Evolutionary conservation across 1,140 invertebrate genomes (phyloP).

Genomic region (Megathymus violae): DNA sequence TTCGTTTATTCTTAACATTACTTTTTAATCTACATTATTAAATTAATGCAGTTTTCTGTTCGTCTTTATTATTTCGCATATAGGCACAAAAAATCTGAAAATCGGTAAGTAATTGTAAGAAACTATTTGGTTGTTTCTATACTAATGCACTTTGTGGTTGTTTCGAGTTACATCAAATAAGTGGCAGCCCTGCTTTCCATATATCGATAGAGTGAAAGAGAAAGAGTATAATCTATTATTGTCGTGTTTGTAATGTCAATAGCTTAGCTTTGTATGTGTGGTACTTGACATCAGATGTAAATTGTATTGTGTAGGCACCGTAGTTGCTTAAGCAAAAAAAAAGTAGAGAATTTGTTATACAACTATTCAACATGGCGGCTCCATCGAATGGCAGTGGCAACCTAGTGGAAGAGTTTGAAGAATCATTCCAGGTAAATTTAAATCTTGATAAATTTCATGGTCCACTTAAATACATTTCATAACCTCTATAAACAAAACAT

Average conservation of each 20-base stretch:
- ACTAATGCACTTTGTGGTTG: no score
- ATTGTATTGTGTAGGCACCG: neutral
- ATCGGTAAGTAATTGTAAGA: no score
- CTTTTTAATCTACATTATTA: no score
- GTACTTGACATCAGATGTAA: neutral
- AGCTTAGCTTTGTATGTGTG: neutral
- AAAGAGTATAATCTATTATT: neutral
- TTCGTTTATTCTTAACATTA: no score
- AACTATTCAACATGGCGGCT: constrained; percentile 86
- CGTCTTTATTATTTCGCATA: no score
- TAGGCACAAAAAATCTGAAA: no score
- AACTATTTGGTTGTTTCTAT: no score
- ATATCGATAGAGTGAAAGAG: constrained; percentile 15
- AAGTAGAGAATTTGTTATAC: neutral
- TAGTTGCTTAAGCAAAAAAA: neutral
- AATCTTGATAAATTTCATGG: constrained; percentile 7
- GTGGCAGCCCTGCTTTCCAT: constrained; percentile 27
- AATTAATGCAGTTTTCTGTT: no score
- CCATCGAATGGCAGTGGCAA: constrained; percentile 92
- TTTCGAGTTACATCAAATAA: neutral
- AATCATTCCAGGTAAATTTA: constrained; percentile 88
- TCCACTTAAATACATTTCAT: constrained; percentile 34
- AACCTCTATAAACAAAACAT: constrained; percentile 58
- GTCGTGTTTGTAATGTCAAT: neutral
- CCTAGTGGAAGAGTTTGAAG: constrained; percentile 93